Conservation (phyloP, 2,888 invertebrate genomes). For the Harpalus rubripes region DNA sequence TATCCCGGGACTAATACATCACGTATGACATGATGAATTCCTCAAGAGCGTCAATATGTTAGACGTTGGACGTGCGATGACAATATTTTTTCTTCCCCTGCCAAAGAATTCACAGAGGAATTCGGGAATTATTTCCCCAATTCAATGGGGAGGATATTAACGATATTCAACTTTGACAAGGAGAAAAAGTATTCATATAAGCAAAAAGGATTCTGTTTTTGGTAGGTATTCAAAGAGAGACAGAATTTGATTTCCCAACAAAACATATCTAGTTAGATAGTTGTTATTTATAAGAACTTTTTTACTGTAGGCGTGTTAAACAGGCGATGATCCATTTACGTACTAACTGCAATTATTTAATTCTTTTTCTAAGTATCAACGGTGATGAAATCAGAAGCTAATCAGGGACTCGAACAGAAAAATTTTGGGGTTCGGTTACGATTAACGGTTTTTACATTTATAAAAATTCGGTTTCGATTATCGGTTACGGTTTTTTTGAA, state of each 20-base stretch:
- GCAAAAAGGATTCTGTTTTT: not conserved
- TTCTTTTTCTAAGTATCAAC: too few species aligned
- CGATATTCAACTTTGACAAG: not conserved
- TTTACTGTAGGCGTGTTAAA: too few species aligned
- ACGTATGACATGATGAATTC: conserved; percentile 14
- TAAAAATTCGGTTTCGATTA: too few species aligned
- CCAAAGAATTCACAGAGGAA: not conserved
- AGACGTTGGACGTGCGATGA: conserved; percentile 52
- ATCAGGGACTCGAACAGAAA: too few species aligned
- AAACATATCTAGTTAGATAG: too few species aligned
- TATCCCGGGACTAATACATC: conserved; percentile 21
- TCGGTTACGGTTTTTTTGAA: too few species aligned
- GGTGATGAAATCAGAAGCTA: too few species aligned
- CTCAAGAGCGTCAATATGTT: conserved; percentile 37
- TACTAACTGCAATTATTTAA: too few species aligned
- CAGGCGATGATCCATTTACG: too few species aligned
- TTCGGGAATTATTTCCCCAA: not conserved
- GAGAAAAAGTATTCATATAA: not conserved
- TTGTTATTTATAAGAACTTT: too few species aligned
- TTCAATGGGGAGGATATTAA: conserved; percentile 14
- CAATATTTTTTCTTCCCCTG: conserved; percentile 41
- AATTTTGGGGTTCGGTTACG: too few species aligned
- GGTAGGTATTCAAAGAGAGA: not conserved
- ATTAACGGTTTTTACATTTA: too few species aligned
- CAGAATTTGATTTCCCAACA: not conserved